These are phyloP conservation scores for Pemphredon lugubris DNA, from an alignment of 2,888 invertebrate species.

Conservation along the genomic window DNA sequence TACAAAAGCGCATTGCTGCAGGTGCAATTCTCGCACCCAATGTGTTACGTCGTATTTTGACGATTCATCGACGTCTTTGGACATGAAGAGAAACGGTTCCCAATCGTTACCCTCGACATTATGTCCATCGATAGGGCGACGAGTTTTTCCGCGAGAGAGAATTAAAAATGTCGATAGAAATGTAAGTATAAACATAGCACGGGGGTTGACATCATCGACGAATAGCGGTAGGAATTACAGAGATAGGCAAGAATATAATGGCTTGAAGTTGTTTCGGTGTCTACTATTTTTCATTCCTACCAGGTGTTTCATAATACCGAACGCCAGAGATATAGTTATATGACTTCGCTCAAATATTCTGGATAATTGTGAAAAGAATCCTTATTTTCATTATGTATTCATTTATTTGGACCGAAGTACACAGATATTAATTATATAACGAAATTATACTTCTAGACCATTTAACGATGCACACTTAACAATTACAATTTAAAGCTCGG, in stretches of 20 bases:
- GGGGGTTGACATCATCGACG: conserved; percentile 61
- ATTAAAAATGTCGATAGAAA: conserved; percentile 59
- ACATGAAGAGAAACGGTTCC: conserved; percentile 41
- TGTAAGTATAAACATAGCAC: conserved; percentile 70
- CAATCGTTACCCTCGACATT: conserved; percentile 28
- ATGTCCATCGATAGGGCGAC: conserved; percentile 30
- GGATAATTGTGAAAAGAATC: no score
- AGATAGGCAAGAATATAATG: conserved; percentile 34
- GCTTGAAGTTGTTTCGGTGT: conserved; percentile 36
- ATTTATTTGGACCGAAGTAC: no score
- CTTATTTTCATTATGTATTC: no score
- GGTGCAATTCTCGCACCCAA: conserved; percentile 78
- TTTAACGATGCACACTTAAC: conserved; percentile 1
- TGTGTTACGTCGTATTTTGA: conserved; percentile 76
- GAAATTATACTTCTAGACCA: background rate
- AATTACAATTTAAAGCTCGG: background rate
- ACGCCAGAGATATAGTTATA: background rate
- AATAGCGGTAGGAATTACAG: conserved; percentile 13
- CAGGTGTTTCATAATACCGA: background rate
- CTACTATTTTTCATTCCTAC: background rate
- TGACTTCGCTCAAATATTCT: background rate
- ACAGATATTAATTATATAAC: background rate
- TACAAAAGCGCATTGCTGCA: conserved; percentile 81
- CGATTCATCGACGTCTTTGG: conserved; percentile 39
- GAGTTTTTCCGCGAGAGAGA: conserved; percentile 51